Conservation (phyloP, 1,140 invertebrate species). For the Heliothis subflexa region DNA sequence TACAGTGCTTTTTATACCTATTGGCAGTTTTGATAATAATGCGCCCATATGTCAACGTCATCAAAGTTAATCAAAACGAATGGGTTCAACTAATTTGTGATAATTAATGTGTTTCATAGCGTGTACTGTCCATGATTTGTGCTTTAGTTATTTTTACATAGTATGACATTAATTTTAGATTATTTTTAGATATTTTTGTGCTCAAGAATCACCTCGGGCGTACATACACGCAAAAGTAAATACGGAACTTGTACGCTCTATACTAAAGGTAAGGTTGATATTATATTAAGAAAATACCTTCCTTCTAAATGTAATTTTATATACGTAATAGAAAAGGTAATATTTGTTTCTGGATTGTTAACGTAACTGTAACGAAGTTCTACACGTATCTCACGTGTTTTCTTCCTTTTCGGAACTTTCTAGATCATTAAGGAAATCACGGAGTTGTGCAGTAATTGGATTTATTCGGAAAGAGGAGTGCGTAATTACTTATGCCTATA, state of each 20-base stretch:
- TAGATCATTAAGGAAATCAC: conserved; percentile 24
- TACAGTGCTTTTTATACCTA: background rate
- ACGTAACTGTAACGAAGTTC: background rate
- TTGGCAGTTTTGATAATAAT: background rate
- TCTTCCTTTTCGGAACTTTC: conserved; percentile 1
- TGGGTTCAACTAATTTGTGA: background rate
- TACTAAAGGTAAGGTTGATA: background rate
- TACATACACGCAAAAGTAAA: too few relatives aligned
- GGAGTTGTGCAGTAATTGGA: conserved; percentile 16
- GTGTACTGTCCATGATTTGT: background rate
- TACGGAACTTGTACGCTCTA: background rate
- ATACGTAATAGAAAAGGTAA: background rate
- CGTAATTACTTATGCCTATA: background rate
- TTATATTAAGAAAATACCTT: background rate
- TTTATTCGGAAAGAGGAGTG: conserved; percentile 1
- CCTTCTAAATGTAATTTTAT: background rate
- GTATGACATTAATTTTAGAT: too few relatives aligned
- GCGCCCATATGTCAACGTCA: conserved; percentile 8
- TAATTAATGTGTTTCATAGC: background rate
- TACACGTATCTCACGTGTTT: background rate
- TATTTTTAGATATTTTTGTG: too few relatives aligned
- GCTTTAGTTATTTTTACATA: too few relatives aligned
- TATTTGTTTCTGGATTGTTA: background rate
- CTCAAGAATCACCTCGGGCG: too few relatives aligned
- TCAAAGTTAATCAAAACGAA: conserved; percentile 1